Evolutionary conservation across 2,797 vertebrate genomes (phyloP).

Genomic region (Enteromius anoplus): DNA sequence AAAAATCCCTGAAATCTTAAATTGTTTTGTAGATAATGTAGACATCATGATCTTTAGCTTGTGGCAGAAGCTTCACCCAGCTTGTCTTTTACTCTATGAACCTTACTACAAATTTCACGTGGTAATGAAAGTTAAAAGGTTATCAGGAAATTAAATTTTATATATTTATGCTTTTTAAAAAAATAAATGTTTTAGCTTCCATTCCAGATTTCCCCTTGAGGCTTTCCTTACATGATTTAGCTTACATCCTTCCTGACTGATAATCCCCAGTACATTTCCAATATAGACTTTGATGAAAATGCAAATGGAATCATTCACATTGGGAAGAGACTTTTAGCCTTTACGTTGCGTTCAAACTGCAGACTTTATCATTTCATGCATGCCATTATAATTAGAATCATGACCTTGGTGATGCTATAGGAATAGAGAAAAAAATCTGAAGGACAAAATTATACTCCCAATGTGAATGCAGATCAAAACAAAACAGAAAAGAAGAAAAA

Average conservation of each 20-base stretch:
- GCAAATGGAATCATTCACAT: neutral
- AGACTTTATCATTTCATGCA: slow-evolving; percentile 4
- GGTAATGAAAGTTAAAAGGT: slow-evolving; percentile 2
- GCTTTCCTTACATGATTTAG: slow-evolving; percentile 4
- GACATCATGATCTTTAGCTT: neutral
- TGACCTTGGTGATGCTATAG: neutral
- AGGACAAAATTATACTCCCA: neutral
- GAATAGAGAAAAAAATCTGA: neutral
- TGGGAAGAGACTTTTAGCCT: neutral
- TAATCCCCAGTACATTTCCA: neutral
- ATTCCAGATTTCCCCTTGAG: slow-evolving; percentile 4
- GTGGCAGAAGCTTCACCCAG: neutral
- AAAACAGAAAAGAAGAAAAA: neutral
- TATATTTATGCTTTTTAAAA: neutral
- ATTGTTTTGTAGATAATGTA: neutral
- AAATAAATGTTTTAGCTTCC: neutral
- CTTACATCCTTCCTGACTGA: slow-evolving; percentile 19
- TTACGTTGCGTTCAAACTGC: neutral
- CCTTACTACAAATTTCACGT: neutral
- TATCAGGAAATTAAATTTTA: neutral
- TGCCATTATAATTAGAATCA: neutral
- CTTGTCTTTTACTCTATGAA: slow-evolving; percentile 5
- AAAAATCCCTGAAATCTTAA: neutral
- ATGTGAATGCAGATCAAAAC: neutral
- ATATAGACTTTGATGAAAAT: neutral